Evolutionary conservation across 2,888 invertebrate genomes (phyloP), one percentile per base, ranked within the genome.

Genomic region (Mythimna loreyi): DNA sequence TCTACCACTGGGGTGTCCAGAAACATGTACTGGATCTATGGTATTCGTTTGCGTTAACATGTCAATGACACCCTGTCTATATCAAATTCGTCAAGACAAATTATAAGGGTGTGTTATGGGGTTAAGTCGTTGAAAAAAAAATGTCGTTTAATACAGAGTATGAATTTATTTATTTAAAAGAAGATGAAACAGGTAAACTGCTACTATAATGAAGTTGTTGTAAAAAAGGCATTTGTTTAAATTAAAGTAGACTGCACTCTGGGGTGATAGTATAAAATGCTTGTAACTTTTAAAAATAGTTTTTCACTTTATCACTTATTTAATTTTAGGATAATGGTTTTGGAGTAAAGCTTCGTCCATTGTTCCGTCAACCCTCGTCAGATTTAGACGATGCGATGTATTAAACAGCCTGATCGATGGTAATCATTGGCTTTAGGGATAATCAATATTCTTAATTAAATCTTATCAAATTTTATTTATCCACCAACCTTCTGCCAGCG

Each of bases 341-440:
- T 58, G n/a, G 25, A 55, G 40, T 45, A 58, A 59, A 59, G 25
- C 45, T 36, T 62, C n/a, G 19, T 21, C 23, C 21, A 57, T 75
- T 75, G 69, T 68, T 49, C 25, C 25, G n/a, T 59, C 49, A 49
- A 70, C 70, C 58, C 58, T 74, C 62, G 53, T 55, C 36, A 58
- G 25, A n/a, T 53, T 53, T 40, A 53, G 61, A 25, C 19, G 43
- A 57, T n/a, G 23, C 19, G 43, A 57, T n/a, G 23, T 69, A 36
- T 49, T 58, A 62, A 58, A n/a, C 43, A 13, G 43, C 47, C 57
- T 68, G 57, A 62, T 74, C 43, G 62, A 62, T 68, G 40, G 16
- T 67, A 30, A 60, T 61, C 30, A 53, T 43, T 57, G 28, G 30
- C 56, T 67, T 36, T n/a, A 4, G 25, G 11, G 28, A 21, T 47